phyloP scores from a whole-genome alignment of 2,113 vertebrate genomes.

The Callipepla californica region DNA sequence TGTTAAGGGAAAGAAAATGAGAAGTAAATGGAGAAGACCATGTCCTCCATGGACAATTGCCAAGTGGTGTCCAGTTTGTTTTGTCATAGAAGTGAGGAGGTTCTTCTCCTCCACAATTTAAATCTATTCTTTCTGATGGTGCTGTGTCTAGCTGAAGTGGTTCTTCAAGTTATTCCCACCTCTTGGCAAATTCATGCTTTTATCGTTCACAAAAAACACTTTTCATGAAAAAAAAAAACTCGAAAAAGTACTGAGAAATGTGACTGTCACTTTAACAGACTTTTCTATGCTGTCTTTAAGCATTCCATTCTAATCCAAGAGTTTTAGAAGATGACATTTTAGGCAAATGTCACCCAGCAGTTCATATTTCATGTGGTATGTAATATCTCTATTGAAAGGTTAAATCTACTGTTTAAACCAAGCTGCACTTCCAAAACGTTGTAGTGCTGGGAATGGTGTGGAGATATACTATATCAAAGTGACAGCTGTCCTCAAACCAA shows the following conservation, averaged over 20 bases:
- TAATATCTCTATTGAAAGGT: neutral
- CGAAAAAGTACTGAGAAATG: neutral
- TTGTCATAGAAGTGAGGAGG: neutral
- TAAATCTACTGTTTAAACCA: neutral
- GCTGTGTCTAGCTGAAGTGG: neutral
- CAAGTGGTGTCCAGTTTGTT: neutral
- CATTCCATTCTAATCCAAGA: neutral
- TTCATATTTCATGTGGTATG: neutral
- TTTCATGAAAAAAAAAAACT: neutral
- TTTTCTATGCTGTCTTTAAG: neutral
- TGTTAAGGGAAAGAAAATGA: neutral
- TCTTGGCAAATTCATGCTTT: neutral
- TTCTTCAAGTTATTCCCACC: neutral
- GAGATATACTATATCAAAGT: neutral
- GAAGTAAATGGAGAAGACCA: neutral
- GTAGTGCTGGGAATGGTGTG: neutral
- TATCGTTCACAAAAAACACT: accelerated
- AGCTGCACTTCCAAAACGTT: neutral
- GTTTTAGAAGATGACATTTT: slow-evolving; percentile 14
- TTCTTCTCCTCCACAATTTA: accelerated
- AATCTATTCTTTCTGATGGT: neutral
- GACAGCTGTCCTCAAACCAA: neutral
- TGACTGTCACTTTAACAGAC: neutral
- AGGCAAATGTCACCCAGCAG: slow-evolving; percentile 9
- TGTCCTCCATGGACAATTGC: accelerated